Base-by-base conservation (phyloP, 2,797 vertebrate species). In the Spinus olivaceus region DNA sequence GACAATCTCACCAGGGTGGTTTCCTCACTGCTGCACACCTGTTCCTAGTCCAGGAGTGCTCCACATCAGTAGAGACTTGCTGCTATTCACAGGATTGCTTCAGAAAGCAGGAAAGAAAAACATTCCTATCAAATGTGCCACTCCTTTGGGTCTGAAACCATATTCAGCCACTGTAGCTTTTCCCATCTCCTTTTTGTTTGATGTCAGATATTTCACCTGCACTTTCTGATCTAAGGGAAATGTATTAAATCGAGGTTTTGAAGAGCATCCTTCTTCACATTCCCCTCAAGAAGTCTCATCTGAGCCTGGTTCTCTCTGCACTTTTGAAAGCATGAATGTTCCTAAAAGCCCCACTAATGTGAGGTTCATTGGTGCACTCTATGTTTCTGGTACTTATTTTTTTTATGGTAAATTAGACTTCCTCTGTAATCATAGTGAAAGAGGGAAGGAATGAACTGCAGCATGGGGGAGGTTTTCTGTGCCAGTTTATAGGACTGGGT, bases 201-300 rank as follows among this genome's bases (percentile, higher is more conserved):
- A 81, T 71, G 64, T 88, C 51, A 79, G 39, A 37, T 66, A 44
- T 90, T 88, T 81, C 46, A 50, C 44, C 60, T 37, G 9, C 2
- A 5, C 25, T 83, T 90, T 73, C 67, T 86, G 23, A 86, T 86
- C 57, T 69, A 46, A 0, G 0, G 71, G 49, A 77, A 88, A 80
- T 2, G 18, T 42, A 59, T 83, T 81, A 88, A 83, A 77, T 66
- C 9, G 11, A 53, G 17, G 10, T 44, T 92, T 86, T 76, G 42
- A 81, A 78, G 27, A 71, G 28, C 0, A 0, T 10, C n/a, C 0
- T 0, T 71, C 57, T 89, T 88, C 54, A 76, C 9, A 51, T 72
- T 92, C 18, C n/a, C 24, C n/a, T 92, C 44, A 60, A 94, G 47
- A 57, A 13, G 27, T 54, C 44, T 78, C 18, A 9, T 46, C 35